Evolutionary conservation across 2,888 invertebrate genomes (phyloP), one percentile per base, ranked within the genome.

Genomic region (Acanthosepion lycidas): DNA sequence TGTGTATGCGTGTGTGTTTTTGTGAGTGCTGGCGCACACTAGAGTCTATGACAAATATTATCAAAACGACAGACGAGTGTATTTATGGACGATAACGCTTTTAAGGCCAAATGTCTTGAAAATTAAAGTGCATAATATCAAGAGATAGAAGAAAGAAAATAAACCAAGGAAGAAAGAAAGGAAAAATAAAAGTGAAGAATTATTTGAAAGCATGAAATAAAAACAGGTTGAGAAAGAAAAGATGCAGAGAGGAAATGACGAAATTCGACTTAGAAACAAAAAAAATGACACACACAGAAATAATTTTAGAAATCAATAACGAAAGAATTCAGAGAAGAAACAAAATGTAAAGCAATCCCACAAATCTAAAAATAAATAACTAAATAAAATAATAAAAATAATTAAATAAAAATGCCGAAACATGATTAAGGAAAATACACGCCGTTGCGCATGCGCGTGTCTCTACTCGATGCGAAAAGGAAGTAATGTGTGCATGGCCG

Each of bases 1-100:
- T 59, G 93, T 53, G 94, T 92, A 15, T 94, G 94, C 1, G 94
- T 78, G 78, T 94, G 94, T 94, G 94, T 94, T 59, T 94, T 64
- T 94, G 94, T 94, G 55, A 0, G 12, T 91, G 18, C 12, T 0
- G 3, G 42, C 42, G 42, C 42, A 42, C 42, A 42, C 42, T 0
- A 42, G 42, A 42, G 42, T 42, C 42, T 42, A 3, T 42, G 42
- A 42, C 42, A 42, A 42, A 42, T 42, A 42, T 42, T 42, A 42
- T 42, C 42, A 42, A 42, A 42, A 42, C 42, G 3, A 42, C 42
- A 42, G 42, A 42, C 42, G 42, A 42, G 42, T 3, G 42, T 42
- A 42, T 42, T 42, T 42, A 42, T 42, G 42, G 42, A 42, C 3
- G 42, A 42, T 42, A 42, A 42, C 42, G 42, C 42, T 42, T 42